These are phyloP conservation scores for Calliopum simillimum DNA, from an alignment of 2,888 invertebrate species.

Conservation along the genomic window DNA sequence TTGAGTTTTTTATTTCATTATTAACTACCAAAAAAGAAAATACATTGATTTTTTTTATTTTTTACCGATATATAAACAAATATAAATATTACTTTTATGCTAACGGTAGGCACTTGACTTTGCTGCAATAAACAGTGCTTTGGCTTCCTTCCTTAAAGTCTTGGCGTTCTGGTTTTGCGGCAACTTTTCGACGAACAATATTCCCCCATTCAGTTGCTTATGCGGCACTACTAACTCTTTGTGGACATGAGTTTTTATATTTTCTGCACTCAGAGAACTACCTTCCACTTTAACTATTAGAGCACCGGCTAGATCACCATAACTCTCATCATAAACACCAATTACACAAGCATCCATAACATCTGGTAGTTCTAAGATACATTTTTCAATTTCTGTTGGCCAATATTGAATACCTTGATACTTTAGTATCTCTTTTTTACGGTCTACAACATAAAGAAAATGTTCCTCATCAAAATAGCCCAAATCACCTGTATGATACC, in stretches of 20 bases:
- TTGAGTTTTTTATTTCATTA: too few relatives aligned
- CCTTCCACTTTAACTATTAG: constrained; percentile 52
- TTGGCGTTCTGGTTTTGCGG: constrained; percentile 58
- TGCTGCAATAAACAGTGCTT: neutral
- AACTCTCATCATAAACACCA: constrained; percentile 46
- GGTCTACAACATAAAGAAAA: constrained; percentile 53
- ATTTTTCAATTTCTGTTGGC: constrained; percentile 40
- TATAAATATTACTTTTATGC: too few relatives aligned
- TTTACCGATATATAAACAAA: too few relatives aligned
- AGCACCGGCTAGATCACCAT: constrained; percentile 58
- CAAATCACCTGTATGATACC: constrained; percentile 58
- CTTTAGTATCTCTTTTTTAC: constrained; percentile 59
- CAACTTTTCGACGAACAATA: too few relatives aligned
- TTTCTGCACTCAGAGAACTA: too few relatives aligned
- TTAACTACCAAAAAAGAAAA: too few relatives aligned
- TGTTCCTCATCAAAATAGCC: constrained; percentile 59
- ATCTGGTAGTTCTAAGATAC: constrained; percentile 35
- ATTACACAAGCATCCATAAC: too few relatives aligned
- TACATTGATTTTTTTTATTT: too few relatives aligned
- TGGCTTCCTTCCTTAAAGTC: constrained; percentile 48
- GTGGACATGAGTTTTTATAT: constrained; percentile 53
- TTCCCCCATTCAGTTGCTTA: constrained; percentile 53
- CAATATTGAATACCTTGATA: constrained; percentile 48
- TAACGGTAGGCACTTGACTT: too few relatives aligned
- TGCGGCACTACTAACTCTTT: constrained; percentile 48